These are phyloP conservation scores for Leptinotarsa lineolata DNA, from an alignment of 1,140 invertebrate species.

Conservation along the genomic window DNA sequence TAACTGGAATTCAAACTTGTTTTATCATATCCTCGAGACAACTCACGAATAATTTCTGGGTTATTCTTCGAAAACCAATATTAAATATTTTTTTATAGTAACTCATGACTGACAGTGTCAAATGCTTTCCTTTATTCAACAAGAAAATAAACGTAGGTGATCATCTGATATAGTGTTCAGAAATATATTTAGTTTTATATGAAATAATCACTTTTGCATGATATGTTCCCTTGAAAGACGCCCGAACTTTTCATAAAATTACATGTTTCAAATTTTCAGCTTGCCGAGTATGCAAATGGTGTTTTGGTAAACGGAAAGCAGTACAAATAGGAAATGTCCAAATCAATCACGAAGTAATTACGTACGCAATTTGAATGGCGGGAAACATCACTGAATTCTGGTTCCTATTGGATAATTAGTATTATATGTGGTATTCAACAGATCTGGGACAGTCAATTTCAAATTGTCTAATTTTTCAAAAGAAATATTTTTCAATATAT, in stretches of 20 bases:
- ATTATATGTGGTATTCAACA: not conserved
- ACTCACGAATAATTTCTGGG: too few species aligned
- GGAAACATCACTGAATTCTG: conserved; percentile 36
- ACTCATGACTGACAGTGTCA: not conserved
- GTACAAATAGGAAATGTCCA: conserved; percentile 43
- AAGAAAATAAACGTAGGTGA: too few species aligned
- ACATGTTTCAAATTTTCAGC: not conserved
- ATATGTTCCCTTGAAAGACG: not conserved
- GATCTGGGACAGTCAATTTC: too few species aligned
- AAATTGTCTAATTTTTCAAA: too few species aligned
- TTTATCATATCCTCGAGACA: too few species aligned
- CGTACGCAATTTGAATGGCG: conserved; percentile 39
- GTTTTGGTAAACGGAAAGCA: conserved; percentile 36
- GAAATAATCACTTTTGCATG: not conserved
- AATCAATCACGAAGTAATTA: conserved; percentile 46
- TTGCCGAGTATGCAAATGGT: conserved; percentile 34
- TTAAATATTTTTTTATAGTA: not conserved
- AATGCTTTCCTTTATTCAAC: too few species aligned
- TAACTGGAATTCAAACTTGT: too few species aligned
- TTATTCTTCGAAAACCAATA: too few species aligned
- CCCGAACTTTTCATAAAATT: not conserved
- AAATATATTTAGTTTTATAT: not conserved
- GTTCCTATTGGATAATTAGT: conserved; percentile 31
- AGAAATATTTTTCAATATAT: too few species aligned
- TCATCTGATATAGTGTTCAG: too few species aligned